Percentiles rank a stretch among this genome's conserved stretches.
Evolutionary conservation across 64 coral and sea anemone species (phyloP).

Genomic region (Pocillopora damicornis): DNA sequence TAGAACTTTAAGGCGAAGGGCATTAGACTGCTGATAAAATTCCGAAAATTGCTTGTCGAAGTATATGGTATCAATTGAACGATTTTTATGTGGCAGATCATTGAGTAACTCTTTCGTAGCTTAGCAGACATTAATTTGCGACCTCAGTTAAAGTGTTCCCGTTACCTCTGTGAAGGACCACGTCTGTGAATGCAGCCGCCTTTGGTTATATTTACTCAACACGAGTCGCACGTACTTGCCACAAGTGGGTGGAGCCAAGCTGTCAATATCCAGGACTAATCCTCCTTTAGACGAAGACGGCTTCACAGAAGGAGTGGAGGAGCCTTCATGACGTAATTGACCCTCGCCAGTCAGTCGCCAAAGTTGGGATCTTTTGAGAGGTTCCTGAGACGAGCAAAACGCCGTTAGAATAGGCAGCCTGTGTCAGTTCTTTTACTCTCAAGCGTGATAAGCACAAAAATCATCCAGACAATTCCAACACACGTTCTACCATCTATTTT

Average conservation of each 20-base stretch:
- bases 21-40: too few species aligned
- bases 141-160: neutral
- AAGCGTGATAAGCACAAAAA: too few species aligned
- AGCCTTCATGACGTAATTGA: conserved; percentile 81
- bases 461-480: too few species aligned
- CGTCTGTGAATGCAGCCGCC: conserved; percentile 77
- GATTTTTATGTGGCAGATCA: too few species aligned
- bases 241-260: conserved; percentile 78
- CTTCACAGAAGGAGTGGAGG: conserved; percentile 80
- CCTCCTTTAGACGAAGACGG: conserved; percentile 68
- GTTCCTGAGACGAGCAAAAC: conserved; percentile 46
- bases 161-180: conserved; percentile 94
- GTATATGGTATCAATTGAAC: too few species aligned
- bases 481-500: too few species aligned
- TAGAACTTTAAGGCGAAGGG: too few species aligned
- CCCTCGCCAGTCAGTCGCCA: conserved; percentile 91
- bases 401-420: neutral
- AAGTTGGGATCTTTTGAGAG: conserved; percentile 87
- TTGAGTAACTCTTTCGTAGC: too few species aligned
- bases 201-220: conserved; percentile 75
- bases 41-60: too few species aligned
- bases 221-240: conserved; percentile 79
- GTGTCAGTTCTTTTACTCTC: too few species aligned
- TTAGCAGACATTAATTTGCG: too few species aligned
- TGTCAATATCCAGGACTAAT: conserved; percentile 93